phyloP scores from a whole-genome alignment of 2,113 vertebrate species.

The Microtus montanus region DNA sequence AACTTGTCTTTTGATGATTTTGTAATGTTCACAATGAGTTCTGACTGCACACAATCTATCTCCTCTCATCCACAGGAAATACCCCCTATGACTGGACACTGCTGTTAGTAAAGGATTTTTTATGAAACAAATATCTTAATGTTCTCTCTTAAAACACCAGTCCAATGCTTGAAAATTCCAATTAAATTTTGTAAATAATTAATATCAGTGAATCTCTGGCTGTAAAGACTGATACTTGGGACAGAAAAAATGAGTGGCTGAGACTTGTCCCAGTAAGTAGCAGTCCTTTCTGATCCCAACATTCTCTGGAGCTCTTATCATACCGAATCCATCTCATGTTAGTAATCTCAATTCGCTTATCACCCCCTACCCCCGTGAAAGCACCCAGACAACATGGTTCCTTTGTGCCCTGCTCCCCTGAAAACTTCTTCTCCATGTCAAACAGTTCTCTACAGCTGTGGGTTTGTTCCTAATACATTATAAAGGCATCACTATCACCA shows the following conservation, averaged over 20 bases:
- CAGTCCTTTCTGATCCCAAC: not conserved
- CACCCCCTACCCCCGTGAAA: not conserved
- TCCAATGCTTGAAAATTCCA: not conserved
- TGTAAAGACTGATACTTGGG: not conserved
- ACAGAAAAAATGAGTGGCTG: not conserved
- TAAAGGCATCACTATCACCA: not conserved
- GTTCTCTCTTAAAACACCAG: not conserved
- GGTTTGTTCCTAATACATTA: not conserved
- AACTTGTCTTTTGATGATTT: not conserved
- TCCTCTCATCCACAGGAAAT: not conserved
- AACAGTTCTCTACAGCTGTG: not conserved
- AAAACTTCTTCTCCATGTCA: not conserved
- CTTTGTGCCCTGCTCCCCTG: not conserved
- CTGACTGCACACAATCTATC: not conserved
- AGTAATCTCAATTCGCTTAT: not conserved
- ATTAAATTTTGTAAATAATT: not conserved
- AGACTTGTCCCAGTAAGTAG: not conserved
- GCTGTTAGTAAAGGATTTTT: not conserved
- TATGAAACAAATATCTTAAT: not conserved
- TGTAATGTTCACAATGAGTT: not conserved
- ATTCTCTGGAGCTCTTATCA: not conserved
- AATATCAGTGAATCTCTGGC: not conserved
- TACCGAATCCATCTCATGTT: not conserved
- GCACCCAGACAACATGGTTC: not conserved
- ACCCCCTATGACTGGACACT: not conserved